A percentile compares a stretch with the other conserved stretches of the same genome.
These are phyloP conservation scores for Spondyliosoma cantharus DNA, from an alignment of 2,797 vertebrate species.

Conservation along the genomic window DNA sequence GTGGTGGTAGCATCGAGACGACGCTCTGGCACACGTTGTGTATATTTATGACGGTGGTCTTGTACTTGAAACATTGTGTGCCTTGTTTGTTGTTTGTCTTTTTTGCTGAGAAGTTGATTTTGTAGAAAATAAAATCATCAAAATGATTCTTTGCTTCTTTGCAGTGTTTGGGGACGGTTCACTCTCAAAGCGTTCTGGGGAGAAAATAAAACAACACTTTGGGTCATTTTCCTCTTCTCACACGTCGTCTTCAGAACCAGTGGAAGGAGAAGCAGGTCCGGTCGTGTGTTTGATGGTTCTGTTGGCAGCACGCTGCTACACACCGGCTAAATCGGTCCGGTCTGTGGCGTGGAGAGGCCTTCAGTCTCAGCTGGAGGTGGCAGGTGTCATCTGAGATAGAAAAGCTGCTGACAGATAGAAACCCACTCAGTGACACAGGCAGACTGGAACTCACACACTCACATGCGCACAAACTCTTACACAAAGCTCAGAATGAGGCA, in stretches of 20 bases:
- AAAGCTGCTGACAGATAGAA: slow-evolving; percentile 36
- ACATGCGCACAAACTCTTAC: background rate
- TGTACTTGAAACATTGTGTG: slow-evolving; percentile 59
- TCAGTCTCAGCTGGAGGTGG: slow-evolving; percentile 63
- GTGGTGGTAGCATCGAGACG: slow-evolving; percentile 12
- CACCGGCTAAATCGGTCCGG: slow-evolving; percentile 23
- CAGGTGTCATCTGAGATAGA: slow-evolving; percentile 52
- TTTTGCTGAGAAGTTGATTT: slow-evolving; percentile 24
- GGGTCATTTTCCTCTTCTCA: background rate
- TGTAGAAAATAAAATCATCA: slow-evolving; percentile 8
- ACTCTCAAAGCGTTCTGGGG: slow-evolving; percentile 7
- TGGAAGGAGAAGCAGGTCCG: too few species aligned
- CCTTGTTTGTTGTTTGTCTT: slow-evolving; percentile 50
- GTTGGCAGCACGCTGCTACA: slow-evolving; percentile 4
- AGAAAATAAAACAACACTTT: slow-evolving; percentile 28
- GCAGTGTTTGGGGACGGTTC: background rate
- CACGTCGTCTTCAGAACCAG: too few species aligned
- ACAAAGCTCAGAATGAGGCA: background rate
- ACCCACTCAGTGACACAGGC: slow-evolving; percentile 68
- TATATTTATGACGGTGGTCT: slow-evolving; percentile 17
- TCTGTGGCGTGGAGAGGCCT: slow-evolving; percentile 56
- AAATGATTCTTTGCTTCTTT: background rate
- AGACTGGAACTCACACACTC: slow-evolving; percentile 35
- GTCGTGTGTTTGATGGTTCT: slow-evolving; percentile 44
- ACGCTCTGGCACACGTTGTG: slow-evolving; percentile 9